Conservation (phyloP, 2,888 invertebrate species). For the Tachina grossa region DNA sequence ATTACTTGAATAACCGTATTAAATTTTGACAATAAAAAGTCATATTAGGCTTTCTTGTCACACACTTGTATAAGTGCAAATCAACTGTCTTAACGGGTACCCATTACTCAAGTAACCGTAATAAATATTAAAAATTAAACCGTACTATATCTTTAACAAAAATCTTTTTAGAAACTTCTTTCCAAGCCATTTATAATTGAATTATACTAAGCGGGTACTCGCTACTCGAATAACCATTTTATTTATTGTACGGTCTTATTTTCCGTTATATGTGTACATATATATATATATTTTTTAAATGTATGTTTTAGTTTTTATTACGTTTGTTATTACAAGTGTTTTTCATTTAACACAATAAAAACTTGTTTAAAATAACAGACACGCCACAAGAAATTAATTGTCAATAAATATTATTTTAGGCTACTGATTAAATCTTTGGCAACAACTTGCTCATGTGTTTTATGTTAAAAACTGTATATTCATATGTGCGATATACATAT, state of each 20-base stretch:
- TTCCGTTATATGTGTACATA: no score
- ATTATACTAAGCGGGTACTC: background rate
- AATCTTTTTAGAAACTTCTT: no score
- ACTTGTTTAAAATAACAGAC: conserved; percentile 9
- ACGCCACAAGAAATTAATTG: conserved; percentile 46
- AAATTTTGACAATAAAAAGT: no score
- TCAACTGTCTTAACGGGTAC: background rate
- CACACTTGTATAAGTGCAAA: no score
- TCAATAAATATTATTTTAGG: conserved; percentile 64
- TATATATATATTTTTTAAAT: background rate
- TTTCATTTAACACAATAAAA: conserved; percentile 27
- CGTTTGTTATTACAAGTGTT: conserved; percentile 60
- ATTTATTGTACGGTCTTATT: background rate
- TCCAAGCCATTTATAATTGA: no score
- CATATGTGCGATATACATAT: conserved; percentile 5
- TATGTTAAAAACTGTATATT: background rate
- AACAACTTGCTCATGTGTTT: conserved; percentile 5
- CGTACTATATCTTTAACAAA: no score
- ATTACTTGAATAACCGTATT: no score
- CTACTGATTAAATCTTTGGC: conserved; percentile 25
- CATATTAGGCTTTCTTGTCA: no score
- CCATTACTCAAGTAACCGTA: background rate
- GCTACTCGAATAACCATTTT: background rate
- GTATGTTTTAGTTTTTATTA: background rate
- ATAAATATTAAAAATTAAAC: no score